Conservation (phyloP, 2,113 vertebrate species). For the Coregonus clupeaformis region DNA sequence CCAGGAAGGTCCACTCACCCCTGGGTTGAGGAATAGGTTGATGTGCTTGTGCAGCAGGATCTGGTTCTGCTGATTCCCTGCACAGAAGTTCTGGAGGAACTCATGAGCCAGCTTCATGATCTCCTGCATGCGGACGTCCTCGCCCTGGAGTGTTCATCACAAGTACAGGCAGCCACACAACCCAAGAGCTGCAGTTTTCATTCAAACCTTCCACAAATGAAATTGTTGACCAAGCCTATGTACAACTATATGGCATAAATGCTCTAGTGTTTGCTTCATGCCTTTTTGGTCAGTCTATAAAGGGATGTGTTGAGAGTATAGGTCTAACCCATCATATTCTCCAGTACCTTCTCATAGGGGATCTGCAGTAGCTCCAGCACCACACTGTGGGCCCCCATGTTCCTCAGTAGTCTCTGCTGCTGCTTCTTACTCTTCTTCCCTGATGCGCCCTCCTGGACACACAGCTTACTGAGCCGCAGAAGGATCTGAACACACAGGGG, state of each 20-base stretch:
- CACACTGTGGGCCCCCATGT: constrained; percentile 95
- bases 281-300: no score
- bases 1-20: constrained; percentile 76
- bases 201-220: no score
- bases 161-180: no score
- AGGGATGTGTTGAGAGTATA: not conserved
- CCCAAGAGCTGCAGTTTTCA: no score
- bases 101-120: constrained; percentile 98
- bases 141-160: constrained; percentile 73
- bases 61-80: constrained; percentile 97
- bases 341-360: constrained; percentile 95
- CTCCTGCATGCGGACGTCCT: constrained; percentile 95
- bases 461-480: constrained; percentile 92
- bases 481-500: constrained; percentile 80
- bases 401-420: constrained; percentile 92
- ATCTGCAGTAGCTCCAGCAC: constrained; percentile 97
- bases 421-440: constrained; percentile 92
- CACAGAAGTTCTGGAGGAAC: constrained; percentile 97
- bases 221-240: no score
- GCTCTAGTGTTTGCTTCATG: no score
- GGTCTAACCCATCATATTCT: not conserved
- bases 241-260: no score
- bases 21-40: constrained; percentile 96
- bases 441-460: constrained; percentile 87
- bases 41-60: constrained; percentile 94